Percentiles rank a stretch among this genome's conserved stretches.
These are phyloP conservation scores for Mesembrinibis cayennensis DNA, from an alignment of 2,113 vertebrate genomes.

Conservation along the genomic window DNA sequence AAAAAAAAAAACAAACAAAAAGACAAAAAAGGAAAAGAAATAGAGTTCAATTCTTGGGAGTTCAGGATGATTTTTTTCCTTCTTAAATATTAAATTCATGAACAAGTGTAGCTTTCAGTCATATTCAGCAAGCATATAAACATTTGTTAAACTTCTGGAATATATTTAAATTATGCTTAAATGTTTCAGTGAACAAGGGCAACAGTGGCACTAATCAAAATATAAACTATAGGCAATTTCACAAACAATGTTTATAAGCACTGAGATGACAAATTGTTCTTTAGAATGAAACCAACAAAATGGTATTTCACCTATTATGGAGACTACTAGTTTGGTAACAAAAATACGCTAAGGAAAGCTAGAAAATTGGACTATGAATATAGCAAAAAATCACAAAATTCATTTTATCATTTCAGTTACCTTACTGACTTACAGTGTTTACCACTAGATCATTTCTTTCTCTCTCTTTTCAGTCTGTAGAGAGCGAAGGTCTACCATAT, in stretches of 20 bases:
- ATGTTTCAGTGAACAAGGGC: neutral
- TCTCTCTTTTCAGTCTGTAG: neutral
- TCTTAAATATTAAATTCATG: neutral
- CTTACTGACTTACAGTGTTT: slow-evolving; percentile 29
- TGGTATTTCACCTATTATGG: neutral
- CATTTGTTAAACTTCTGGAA: neutral
- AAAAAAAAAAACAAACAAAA: neutral
- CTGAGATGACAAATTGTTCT: neutral
- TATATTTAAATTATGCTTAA: neutral
- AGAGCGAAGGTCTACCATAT: neutral
- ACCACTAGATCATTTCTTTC: neutral
- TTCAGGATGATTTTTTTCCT: neutral
- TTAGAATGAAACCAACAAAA: slow-evolving; percentile 36
- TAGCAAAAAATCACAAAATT: neutral
- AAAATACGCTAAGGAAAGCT: neutral
- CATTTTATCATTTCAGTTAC: neutral
- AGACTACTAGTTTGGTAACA: neutral
- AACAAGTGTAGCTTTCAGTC: neutral
- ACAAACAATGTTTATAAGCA: neutral
- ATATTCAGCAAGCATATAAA: neutral
- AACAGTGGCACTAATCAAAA: neutral
- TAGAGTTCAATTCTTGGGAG: neutral
- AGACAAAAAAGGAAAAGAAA: neutral
- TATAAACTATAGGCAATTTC: neutral
- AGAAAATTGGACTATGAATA: neutral